phyloP scores from a whole-genome alignment of 2,113 vertebrate species.

The Beaufortia kweichowensis region DNA sequence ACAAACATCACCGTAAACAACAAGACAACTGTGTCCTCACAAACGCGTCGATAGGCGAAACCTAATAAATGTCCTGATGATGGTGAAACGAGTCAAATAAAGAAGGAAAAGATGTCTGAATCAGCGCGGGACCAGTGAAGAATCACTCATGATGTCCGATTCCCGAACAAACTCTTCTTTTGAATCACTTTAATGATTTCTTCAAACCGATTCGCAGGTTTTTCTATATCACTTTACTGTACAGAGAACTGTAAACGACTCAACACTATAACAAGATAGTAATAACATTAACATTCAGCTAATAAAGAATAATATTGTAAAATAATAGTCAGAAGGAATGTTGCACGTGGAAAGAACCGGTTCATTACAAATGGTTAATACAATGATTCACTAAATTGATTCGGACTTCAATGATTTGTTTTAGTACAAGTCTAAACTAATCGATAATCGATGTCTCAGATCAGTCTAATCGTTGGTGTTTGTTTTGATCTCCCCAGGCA shows the following conservation, averaged over 20 bases:
- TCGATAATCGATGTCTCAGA: not conserved
- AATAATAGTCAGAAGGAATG: not conserved
- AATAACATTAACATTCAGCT: no score
- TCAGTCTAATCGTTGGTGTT: no score
- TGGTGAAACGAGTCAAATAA: not conserved
- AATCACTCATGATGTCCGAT: not conserved
- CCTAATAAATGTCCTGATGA: not conserved
- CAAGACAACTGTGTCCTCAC: not conserved
- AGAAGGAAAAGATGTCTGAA: not conserved
- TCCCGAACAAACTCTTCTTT: not conserved
- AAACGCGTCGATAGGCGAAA: not conserved
- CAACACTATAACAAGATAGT: not conserved
- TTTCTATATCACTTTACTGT: not conserved
- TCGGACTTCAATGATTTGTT: not conserved
- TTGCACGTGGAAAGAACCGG: not conserved
- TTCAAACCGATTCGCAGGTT: not conserved
- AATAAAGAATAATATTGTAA: no score
- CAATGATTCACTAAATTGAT: not conserved
- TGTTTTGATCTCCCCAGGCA: no score
- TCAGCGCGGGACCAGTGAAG: not conserved
- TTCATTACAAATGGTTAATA: not conserved
- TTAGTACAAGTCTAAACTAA: constrained; percentile 10
- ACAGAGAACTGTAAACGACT: not conserved
- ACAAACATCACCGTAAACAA: not conserved
- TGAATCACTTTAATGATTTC: not conserved